These are phyloP conservation scores for Phaetusa simplex DNA, from an alignment of 2,113 vertebrate species.

Conservation along the genomic window DNA sequence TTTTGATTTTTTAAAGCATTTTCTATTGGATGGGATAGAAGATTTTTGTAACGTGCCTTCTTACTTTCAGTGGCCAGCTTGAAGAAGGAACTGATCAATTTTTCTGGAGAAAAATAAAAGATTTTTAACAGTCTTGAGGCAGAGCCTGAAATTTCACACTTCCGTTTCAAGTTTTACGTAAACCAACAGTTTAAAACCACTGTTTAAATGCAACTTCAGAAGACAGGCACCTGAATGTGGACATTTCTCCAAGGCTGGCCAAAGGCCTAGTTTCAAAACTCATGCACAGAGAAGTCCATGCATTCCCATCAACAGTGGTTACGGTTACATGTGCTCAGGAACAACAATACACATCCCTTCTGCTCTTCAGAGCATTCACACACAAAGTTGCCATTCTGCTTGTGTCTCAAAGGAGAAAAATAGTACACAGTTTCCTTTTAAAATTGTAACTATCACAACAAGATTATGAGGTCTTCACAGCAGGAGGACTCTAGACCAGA, in stretches of 20 bases:
- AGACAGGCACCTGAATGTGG: not conserved
- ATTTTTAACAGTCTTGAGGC: not conserved
- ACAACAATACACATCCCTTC: not conserved
- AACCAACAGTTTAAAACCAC: not conserved
- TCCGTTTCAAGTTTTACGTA: not conserved
- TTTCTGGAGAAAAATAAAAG: not conserved
- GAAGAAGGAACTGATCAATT: not conserved
- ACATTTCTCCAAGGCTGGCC: not conserved
- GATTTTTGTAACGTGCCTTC: not conserved
- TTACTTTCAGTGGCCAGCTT: not conserved
- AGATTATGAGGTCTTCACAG: not conserved
- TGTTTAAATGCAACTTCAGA: not conserved
- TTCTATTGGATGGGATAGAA: not conserved
- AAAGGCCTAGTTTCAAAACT: not conserved
- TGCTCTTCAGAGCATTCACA: not conserved
- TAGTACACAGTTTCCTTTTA: not conserved
- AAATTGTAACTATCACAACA: not conserved
- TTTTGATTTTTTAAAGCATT: not conserved
- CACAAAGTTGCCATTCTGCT: not conserved
- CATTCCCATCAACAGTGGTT: not conserved
- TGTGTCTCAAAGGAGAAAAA: not conserved
- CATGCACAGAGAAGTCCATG: not conserved
- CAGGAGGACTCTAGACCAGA: not conserved
- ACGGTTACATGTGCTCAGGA: fast-evolving
- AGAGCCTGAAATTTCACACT: not conserved